Evolutionary conservation across 2,797 vertebrate species (phyloP), one percentile per base, ranked within the genome.

Genomic region (Brachyrhaphis roseni): DNA sequence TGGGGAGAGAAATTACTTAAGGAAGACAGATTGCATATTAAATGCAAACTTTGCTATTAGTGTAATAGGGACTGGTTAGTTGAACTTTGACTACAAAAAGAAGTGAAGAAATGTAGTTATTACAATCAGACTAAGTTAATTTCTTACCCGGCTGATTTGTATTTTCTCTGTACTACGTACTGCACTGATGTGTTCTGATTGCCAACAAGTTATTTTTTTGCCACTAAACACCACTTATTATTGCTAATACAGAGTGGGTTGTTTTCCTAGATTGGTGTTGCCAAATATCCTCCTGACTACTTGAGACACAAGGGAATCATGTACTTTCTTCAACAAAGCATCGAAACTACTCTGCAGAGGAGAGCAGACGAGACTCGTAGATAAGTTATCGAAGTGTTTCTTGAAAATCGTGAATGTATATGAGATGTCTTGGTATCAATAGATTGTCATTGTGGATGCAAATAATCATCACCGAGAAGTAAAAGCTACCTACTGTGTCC

Each of bases 401-500:
- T 93, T 92, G 92, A 90, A 91, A 72, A 87, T 94, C 66, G 91
- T 93, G 91, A 94, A 91, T 92, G 90, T 90, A 90, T 94, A 91
- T 87, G 92, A 90, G 77, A 90, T 90, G 92, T 92, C 89, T 94
- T 91, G 90, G 86, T 95, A 91, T 94, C 92, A 93, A 92, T 93
- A 93, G 93, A 92, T 95, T 89, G 92, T 93, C 89, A 90, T 93
- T 89, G 92, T 93, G 91, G 93, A 93, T 89, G 91, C 93, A 90
- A 94, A 90, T 94, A 91, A 93, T 94, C 92, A 93, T 91, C 89
- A 89, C 82, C 31, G 88, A 92, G 89, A 88, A 92, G 92, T 94
- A 82, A 92, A 91, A 91, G 93, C 94, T 95, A 95, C 92, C 93
- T 94, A 93, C 91, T 87, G 90, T 94, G 94, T 92, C 89, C 84